Conservation (phyloP, 2,113 vertebrate species). For the Plecotus auritus region DNA sequence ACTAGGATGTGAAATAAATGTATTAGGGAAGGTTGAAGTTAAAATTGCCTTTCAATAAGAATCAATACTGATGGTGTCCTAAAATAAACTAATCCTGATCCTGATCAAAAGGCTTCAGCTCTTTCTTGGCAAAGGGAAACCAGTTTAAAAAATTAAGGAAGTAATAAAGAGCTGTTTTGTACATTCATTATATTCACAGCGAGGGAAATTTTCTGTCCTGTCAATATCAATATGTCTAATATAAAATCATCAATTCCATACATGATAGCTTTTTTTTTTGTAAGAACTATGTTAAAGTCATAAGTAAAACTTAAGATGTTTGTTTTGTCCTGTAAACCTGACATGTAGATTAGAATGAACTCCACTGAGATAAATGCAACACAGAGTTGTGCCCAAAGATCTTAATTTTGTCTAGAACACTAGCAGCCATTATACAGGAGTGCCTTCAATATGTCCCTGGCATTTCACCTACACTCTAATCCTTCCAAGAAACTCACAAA, state of each 20-base stretch:
- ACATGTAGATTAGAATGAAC: not conserved
- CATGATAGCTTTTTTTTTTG: not conserved
- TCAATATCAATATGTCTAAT: not conserved
- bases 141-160: not conserved
- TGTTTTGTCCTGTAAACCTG: not conserved
- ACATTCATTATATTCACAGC: not conserved
- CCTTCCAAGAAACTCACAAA: not conserved
- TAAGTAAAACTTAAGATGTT: not conserved
- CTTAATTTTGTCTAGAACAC: not conserved
- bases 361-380: not conserved
- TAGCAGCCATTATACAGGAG: not conserved
- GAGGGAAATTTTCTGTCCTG: not conserved
- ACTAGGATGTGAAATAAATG: not conserved
- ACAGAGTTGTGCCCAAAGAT: not conserved
- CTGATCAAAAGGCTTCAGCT: not conserved
- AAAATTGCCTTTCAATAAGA: constrained; percentile 17
- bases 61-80: not conserved
- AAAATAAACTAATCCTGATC: not conserved
- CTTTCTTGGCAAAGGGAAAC: not conserved
- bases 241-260: not conserved
- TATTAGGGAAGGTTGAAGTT: not conserved
- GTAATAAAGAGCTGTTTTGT: not conserved
- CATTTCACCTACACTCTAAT: not conserved
- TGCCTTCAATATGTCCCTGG: not conserved
- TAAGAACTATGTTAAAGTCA: not conserved